Percentiles rank a stretch among this genome's conserved stretches.
Conservation (phyloP, 2,797 vertebrate species). For the Xiphophorus birchmanni region DNA sequence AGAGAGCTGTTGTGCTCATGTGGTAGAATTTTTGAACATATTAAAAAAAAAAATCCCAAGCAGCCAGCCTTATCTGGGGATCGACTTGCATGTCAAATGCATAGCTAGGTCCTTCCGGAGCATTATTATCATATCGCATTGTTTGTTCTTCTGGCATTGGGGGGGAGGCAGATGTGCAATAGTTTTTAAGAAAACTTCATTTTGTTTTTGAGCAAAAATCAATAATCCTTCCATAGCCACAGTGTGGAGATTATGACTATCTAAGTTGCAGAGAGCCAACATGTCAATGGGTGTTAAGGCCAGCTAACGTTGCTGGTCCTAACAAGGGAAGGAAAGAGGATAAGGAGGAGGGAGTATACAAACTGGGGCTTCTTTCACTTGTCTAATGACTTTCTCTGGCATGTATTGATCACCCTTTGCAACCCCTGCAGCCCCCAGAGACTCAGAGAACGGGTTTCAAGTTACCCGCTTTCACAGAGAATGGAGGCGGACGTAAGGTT, state of each 20-base stretch:
- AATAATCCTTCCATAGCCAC: neutral
- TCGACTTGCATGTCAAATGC: neutral
- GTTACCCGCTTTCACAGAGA: slow-evolving; percentile 69
- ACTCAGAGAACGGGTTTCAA: slow-evolving; percentile 59
- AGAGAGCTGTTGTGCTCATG: neutral
- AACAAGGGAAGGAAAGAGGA: slow-evolving; percentile 48
- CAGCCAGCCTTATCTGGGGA: neutral
- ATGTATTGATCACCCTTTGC: slow-evolving; percentile 78
- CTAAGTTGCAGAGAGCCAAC: slow-evolving; percentile 39
- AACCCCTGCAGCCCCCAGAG: slow-evolving; percentile 62
- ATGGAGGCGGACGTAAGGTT: slow-evolving; percentile 56
- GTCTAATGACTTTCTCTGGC: slow-evolving; percentile 76
- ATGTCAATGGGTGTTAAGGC: slow-evolving; percentile 59
- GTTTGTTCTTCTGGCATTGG: neutral
- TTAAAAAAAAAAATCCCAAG: neutral
- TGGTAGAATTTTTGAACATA: neutral
- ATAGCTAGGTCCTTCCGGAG: neutral
- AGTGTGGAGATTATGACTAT: slow-evolving; percentile 36
- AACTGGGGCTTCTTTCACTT: slow-evolving; percentile 74
- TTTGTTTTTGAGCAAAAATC: neutral
- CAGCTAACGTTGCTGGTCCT: slow-evolving; percentile 61
- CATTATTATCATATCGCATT: neutral
- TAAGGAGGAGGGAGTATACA: slow-evolving; percentile 54
- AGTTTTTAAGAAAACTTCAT: neutral
- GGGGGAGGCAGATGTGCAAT: neutral